Evolutionary conservation across 2,113 vertebrate species (phyloP).

Genomic region (Lates calcarifer): DNA sequence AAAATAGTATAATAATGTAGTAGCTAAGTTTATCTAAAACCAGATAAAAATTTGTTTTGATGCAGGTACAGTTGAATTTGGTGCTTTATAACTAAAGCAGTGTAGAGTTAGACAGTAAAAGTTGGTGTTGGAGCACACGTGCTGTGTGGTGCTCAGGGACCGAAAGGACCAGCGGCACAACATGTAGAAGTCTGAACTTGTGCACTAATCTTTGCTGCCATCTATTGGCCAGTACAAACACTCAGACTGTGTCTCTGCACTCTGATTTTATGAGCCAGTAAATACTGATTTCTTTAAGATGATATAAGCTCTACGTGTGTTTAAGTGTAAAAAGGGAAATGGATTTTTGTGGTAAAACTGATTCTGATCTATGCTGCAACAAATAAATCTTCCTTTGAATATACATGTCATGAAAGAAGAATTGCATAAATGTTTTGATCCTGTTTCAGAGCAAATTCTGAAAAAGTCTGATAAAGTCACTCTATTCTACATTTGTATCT

Average conservation of each 20-base stretch:
- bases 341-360: not conserved
- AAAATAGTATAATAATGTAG: not conserved
- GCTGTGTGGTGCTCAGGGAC: constrained; percentile 84
- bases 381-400: not conserved
- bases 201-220: constrained; percentile 79
- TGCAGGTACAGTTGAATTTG: not conserved
- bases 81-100: not conserved
- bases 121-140: constrained; percentile 46
- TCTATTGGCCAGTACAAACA: constrained; percentile 66
- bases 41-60: not conserved
- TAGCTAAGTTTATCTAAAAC: not conserved
- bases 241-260: not conserved
- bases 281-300: not conserved
- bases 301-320: not conserved
- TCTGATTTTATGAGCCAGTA: not conserved
- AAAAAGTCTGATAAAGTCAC: not conserved
- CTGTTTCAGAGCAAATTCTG: not conserved
- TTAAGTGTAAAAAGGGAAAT: not conserved
- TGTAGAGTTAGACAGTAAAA: constrained; percentile 18
- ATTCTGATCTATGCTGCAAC: not conserved
- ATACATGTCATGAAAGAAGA: not conserved
- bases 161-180: constrained; percentile 83
- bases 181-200: constrained; percentile 31
- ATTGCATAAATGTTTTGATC: not conserved
- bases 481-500: not conserved